Percentiles rank a stretch among this genome's conserved stretches.
Evolutionary conservation across 2,797 vertebrate species (phyloP).

Genomic region (Cetoscarus ocellatus): DNA sequence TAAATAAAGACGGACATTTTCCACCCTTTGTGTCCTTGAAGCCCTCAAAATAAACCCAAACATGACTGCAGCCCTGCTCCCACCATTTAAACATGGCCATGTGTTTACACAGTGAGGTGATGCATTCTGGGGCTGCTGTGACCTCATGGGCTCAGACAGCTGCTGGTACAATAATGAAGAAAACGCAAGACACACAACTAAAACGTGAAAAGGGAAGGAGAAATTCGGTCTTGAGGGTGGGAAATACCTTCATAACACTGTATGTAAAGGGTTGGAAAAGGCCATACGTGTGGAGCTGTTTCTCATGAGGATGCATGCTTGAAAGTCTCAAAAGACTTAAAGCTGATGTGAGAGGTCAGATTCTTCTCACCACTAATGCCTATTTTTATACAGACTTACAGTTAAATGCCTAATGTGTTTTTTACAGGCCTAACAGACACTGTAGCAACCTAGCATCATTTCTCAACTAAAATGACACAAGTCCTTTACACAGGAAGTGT

Average conservation of each 20-base stretch:
- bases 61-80: conserved; percentile 29
- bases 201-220: conserved; percentile 10
- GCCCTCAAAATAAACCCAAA: conserved; percentile 32
- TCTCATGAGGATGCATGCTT: conserved; percentile 35
- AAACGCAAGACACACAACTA: conserved; percentile 32
- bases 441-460: neutral
- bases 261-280: neutral
- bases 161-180: conserved; percentile 57
- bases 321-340: conserved; percentile 17
- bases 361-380: conserved; percentile 7
- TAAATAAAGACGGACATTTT: conserved; percentile 24
- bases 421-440: neutral
- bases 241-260: conserved; percentile 46
- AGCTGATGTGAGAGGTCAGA: conserved; percentile 11
- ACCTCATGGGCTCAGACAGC: conserved; percentile 69
- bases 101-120: conserved; percentile 66
- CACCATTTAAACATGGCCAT: conserved; percentile 51
- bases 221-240: conserved; percentile 2
- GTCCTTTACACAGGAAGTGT: too few relatives aligned
- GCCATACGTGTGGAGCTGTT: conserved; percentile 35
- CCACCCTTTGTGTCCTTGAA: conserved; percentile 17
- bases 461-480: too few relatives aligned
- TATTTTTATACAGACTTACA: neutral
- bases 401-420: neutral
- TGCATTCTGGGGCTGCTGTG: conserved; percentile 62